phyloP scores from a whole-genome alignment of 2,888 invertebrate species.

The Drosophila kokeensis region DNA sequence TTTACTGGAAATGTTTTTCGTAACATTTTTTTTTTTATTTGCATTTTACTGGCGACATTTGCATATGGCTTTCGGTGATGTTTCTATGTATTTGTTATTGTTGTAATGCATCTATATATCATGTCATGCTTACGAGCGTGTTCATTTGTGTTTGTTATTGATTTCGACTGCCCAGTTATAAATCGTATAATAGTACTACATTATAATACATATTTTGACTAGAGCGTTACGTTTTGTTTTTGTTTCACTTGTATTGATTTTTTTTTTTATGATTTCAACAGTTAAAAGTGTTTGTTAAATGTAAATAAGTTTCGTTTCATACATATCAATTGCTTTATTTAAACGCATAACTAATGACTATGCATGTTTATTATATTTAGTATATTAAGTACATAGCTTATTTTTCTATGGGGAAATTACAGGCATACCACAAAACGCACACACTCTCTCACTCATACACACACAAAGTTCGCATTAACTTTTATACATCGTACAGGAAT shows the following conservation, averaged over 20 bases:
- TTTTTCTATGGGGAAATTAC: conserved; percentile 26
- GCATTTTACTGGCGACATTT: conserved; percentile 35
- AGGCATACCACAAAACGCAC: conserved; percentile 15
- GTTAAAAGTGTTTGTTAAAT: conserved; percentile 57
- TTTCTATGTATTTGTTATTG: conserved; percentile 32
- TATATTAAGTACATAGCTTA: conserved; percentile 29
- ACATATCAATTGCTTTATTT: conserved; percentile 73
- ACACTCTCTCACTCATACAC: conserved; percentile 6
- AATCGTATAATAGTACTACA: conserved; percentile 26
- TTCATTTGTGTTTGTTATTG: conserved; percentile 37
- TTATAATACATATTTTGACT: conserved; percentile 48
- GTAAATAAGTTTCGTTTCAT: conserved; percentile 34
- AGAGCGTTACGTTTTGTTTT: conserved; percentile 40
- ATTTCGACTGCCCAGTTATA: conserved; percentile 44
- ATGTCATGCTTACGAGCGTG: conserved; percentile 36
- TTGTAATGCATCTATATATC: conserved; percentile 42
- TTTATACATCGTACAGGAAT: conserved; percentile 67
- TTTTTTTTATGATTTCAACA: conserved; percentile 47
- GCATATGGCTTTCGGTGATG: conserved; percentile 34
- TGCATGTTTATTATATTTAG: conserved; percentile 24
- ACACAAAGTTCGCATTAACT: conserved; percentile 65
- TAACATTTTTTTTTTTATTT: conserved; percentile 7
- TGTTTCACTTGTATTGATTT: conserved; percentile 15
- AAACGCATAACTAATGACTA: conserved; percentile 52
- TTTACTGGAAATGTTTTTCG: conserved; percentile 16